Percentiles rank a stretch among this genome's conserved stretches.
phyloP scores from a whole-genome alignment of 37 sponge, comb jelly and placozoan species.

The Halisarca cf. caerulea region DNA sequence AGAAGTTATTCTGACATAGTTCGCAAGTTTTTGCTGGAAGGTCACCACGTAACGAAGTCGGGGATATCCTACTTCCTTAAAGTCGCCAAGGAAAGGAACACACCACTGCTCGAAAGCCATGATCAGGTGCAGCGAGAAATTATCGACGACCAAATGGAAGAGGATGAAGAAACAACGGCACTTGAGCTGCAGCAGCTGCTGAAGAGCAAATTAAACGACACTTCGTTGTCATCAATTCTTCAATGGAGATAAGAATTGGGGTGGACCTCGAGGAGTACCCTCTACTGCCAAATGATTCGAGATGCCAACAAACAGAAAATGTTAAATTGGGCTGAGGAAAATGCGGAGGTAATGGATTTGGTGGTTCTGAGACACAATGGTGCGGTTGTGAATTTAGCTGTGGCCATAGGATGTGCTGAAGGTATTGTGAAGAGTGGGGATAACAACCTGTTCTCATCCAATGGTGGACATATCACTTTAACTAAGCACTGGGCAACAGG shows the following conservation, averaged over 20 bases:
- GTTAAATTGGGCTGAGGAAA: constrained; percentile 19
- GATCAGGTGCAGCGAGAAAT: neutral
- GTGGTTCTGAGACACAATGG: neutral
- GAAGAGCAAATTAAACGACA: neutral
- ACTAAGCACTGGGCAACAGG: too few relatives aligned
- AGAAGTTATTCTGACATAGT: neutral
- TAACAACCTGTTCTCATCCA: too few relatives aligned
- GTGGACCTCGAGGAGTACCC: constrained; percentile 10
- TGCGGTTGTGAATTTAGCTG: too few relatives aligned
- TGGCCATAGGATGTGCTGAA: too few relatives aligned
- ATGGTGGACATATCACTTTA: too few relatives aligned
- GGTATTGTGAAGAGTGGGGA: too few relatives aligned
- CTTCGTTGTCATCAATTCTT: neutral
- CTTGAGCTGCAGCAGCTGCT: constrained; percentile 10
- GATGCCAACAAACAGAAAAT: constrained; percentile 15
- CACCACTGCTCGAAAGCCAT: neutral
- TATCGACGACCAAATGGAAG: constrained; percentile 5
- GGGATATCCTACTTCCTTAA: neutral
- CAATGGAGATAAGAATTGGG: constrained; percentile 10
- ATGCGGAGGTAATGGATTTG: neutral
- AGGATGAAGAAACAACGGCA: constrained; percentile 12
- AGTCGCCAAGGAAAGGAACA: neutral
- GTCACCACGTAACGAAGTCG: neutral
- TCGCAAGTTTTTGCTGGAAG: neutral
- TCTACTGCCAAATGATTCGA: constrained; percentile 19